phyloP scores from a whole-genome alignment of 2,797 vertebrate species.

The Falco naumanni region DNA sequence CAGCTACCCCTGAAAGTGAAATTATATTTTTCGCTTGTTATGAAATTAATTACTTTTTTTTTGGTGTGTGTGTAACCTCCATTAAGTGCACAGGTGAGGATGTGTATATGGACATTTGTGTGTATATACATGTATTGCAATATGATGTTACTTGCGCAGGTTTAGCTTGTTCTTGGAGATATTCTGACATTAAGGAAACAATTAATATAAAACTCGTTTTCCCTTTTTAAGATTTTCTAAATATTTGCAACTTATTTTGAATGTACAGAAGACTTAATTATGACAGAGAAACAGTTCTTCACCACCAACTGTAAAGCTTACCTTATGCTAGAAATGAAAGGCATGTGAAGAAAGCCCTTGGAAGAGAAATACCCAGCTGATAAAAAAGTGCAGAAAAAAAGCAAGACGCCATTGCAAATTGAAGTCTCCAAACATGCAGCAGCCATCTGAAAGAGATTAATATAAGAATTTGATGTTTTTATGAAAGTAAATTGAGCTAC shows the following conservation, averaged over 20 bases:
- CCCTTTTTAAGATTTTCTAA: neutral
- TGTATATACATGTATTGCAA: neutral
- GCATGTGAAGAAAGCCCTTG: neutral
- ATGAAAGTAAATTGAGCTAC: neutral
- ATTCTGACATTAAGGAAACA: neutral
- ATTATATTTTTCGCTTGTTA: neutral
- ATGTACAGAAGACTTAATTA: neutral
- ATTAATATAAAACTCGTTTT: neutral
- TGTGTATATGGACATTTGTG: neutral
- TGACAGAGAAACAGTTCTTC: neutral
- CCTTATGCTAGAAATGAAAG: neutral
- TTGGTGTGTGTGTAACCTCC: too few relatives aligned
- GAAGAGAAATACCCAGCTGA: neutral
- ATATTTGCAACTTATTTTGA: neutral
- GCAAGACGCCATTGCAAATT: neutral
- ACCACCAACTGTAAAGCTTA: neutral
- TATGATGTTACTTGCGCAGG: rapidly evolving
- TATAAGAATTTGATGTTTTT: neutral
- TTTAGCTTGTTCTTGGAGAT: neutral
- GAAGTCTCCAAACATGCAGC: neutral
- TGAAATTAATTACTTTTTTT: neutral
- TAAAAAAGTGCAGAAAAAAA: neutral
- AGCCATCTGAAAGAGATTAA: slow-evolving; percentile 1
- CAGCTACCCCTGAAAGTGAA: neutral
- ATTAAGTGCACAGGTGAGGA: neutral